phyloP scores from a whole-genome alignment of 2,113 vertebrate genomes.

The Eudyptes chrysolophus region DNA sequence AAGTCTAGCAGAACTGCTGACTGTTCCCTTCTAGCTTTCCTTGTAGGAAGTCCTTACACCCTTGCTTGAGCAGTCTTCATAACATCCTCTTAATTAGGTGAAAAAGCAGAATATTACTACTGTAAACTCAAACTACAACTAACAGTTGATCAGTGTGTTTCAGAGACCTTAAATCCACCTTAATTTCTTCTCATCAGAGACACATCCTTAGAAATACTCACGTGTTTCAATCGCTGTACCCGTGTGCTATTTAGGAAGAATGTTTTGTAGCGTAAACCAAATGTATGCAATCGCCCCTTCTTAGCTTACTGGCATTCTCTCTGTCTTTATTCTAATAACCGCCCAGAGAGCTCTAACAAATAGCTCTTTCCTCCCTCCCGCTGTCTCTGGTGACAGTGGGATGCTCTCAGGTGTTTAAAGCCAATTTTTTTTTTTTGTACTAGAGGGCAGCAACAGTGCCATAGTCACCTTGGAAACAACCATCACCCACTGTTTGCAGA shows the following conservation, averaged over 20 bases:
- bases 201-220: neutral
- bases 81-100: neutral
- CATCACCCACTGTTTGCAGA: constrained; percentile 91
- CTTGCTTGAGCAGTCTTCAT: neutral
- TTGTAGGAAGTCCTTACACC: neutral
- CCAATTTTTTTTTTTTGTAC: constrained; percentile 21
- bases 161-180: neutral
- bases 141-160: neutral
- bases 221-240: neutral
- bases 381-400: constrained; percentile 52
- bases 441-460: constrained; percentile 76
- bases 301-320: neutral
- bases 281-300: neutral
- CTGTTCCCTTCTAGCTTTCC: neutral
- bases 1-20: neutral
- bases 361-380: neutral
- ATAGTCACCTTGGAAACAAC: constrained; percentile 84
- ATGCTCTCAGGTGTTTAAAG: constrained; percentile 82
- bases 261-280: neutral
- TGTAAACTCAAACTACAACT: neutral
- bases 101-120: neutral
- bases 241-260: neutral
- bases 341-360: neutral
- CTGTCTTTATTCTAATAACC: neutral
- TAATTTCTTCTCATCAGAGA: neutral